Conservation (phyloP, 2,888 invertebrate species). For the Sminthurinus aureus region DNA sequence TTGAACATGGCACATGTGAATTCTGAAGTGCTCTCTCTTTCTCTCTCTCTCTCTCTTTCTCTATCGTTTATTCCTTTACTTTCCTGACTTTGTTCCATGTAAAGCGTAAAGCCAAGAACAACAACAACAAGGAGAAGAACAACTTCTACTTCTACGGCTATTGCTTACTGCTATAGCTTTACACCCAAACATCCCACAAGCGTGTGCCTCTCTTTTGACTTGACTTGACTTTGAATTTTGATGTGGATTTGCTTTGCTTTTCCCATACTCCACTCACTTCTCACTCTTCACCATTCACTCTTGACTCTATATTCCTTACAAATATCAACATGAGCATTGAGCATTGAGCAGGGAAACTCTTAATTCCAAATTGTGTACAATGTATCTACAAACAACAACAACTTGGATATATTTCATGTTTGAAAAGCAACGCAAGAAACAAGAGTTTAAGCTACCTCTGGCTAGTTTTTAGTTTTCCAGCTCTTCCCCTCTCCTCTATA, state of each 20-base stretch:
- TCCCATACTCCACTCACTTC: background rate
- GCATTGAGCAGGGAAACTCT: background rate
- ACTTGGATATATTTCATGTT: background rate
- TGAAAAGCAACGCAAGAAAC: background rate
- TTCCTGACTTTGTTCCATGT: too few relatives aligned
- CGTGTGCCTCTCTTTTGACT: slow-evolving; percentile 8
- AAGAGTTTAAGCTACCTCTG: background rate
- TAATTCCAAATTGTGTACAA: background rate
- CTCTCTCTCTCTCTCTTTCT: background rate
- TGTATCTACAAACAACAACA: background rate
- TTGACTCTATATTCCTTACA: background rate
- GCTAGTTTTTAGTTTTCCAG: background rate
- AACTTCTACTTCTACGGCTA: background rate
- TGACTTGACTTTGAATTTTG: background rate
- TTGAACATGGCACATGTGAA: slow-evolving; percentile 16
- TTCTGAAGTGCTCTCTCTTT: background rate
- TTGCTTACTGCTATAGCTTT: too few relatives aligned
- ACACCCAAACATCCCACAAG: background rate
- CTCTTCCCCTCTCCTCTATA: background rate
- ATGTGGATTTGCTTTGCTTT: too few relatives aligned
- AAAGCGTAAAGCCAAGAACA: too few relatives aligned
- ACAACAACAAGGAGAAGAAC: background rate
- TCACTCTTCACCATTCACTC: too few relatives aligned
- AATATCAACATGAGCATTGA: background rate
- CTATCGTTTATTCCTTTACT: background rate